Conservation (phyloP, 2,113 vertebrate species). For the Platichthys flesus region DNA sequence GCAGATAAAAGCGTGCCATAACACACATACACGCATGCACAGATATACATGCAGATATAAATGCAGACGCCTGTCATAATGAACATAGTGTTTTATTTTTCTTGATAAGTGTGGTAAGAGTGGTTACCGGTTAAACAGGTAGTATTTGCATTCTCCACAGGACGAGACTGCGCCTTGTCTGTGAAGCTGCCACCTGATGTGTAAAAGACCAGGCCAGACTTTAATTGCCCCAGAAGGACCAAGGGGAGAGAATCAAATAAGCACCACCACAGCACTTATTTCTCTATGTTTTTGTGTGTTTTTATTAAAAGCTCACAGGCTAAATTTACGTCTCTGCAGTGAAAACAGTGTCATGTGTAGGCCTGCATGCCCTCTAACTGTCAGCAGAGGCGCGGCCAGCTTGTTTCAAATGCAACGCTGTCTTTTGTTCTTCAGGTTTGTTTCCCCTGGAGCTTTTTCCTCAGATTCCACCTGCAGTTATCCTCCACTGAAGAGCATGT, state of each 20-base stretch:
- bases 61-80: background rate
- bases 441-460: conserved; percentile 66
- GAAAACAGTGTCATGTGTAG: conserved; percentile 35
- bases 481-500: conserved; percentile 75
- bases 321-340: conserved; percentile 9
- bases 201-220: conserved; percentile 4
- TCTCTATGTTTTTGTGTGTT: conserved; percentile 6
- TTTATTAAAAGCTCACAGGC: conserved; percentile 10
- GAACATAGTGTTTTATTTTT: conserved; percentile 50
- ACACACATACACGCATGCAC: background rate
- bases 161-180: conserved; percentile 30
- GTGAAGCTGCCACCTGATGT: conserved; percentile 34
- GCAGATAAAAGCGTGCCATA: conserved; percentile 26
- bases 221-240: conserved; percentile 27
- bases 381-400: conserved; percentile 66
- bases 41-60: conserved; percentile 1
- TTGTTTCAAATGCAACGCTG: conserved; percentile 71
- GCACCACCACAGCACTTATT: background rate
- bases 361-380: conserved; percentile 44
- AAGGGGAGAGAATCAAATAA: conserved; percentile 21
- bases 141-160: conserved; percentile 73
- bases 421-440: conserved; percentile 75
- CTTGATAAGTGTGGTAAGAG: conserved; percentile 55
- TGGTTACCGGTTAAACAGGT: conserved; percentile 66
- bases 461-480: conserved; percentile 65